phyloP scores from a whole-genome alignment of 2,888 invertebrate genomes.

The Trichopoda pennipes region DNA sequence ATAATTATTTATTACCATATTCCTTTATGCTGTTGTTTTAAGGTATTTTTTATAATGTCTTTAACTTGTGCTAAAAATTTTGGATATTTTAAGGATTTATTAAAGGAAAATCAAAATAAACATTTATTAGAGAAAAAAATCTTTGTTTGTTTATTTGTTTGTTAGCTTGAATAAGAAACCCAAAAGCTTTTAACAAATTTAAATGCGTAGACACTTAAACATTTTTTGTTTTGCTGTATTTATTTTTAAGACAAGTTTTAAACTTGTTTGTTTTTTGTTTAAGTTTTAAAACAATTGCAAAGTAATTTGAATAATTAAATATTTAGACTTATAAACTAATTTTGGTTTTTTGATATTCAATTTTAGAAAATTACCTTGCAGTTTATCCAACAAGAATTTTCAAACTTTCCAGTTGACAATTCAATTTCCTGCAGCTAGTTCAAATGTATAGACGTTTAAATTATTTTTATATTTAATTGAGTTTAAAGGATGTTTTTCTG shows the following conservation, averaged over 20 bases:
- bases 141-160: slow-evolving; percentile 11
- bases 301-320: slow-evolving; percentile 53
- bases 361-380: slow-evolving; percentile 17
- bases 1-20: slow-evolving; percentile 66
- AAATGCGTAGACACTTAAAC: neutral
- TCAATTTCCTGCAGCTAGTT: neutral
- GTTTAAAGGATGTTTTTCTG: slow-evolving; percentile 37
- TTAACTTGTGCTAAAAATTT: slow-evolving; percentile 59
- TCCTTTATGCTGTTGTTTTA: slow-evolving; percentile 53
- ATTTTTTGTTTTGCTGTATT: too few species aligned
- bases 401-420: too few species aligned
- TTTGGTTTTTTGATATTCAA: slow-evolving; percentile 57
- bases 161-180: too few species aligned
- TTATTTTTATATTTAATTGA: neutral
- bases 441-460: neutral
- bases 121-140: slow-evolving; percentile 18
- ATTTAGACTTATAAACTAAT: slow-evolving; percentile 55
- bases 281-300: slow-evolving; percentile 18
- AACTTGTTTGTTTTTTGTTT: slow-evolving; percentile 45
- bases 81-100: slow-evolving; percentile 39
- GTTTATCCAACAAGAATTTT: slow-evolving; percentile 17
- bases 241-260: slow-evolving; percentile 9
- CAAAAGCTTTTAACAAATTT: neutral
- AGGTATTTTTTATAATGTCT: slow-evolving; percentile 55
- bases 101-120: too few species aligned